A percentile compares a stretch with the other conserved stretches of the same genome.
Conservation (phyloP, 2,113 vertebrate species). For the Phylloscopus trochiloides region DNA sequence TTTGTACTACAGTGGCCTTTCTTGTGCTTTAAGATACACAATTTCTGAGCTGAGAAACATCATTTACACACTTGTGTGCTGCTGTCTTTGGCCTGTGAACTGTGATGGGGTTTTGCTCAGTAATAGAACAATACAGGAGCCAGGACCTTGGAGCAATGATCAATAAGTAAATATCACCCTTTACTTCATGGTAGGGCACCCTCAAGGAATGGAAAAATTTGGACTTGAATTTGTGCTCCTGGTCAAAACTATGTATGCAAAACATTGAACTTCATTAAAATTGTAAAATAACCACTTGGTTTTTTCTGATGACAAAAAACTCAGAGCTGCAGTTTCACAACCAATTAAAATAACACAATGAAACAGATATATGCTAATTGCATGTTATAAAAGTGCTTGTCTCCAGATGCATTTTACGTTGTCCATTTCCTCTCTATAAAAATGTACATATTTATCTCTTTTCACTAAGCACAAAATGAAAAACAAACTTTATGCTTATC, state of each 20-base stretch:
- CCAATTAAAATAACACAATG: constrained; percentile 20
- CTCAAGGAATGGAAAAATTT: background rate
- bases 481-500: background rate
- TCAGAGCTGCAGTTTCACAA: background rate
- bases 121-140: background rate
- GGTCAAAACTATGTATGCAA: background rate
- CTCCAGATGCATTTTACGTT: background rate
- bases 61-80: background rate
- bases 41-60: background rate
- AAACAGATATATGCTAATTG: constrained; percentile 4
- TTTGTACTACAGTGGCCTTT: background rate
- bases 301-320: background rate
- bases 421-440: constrained; percentile 14
- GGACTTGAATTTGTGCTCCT: background rate
- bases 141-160: background rate
- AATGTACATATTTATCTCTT: background rate
- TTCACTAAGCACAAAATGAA: background rate
- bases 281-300: background rate
- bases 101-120: background rate
- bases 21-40: background rate
- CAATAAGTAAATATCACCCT: background rate
- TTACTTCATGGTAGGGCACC: background rate
- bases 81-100: background rate
- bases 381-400: background rate
- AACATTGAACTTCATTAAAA: background rate